Evolutionary conservation across 2,113 vertebrate species (phyloP).

Genomic region (Penelope pileata): DNA sequence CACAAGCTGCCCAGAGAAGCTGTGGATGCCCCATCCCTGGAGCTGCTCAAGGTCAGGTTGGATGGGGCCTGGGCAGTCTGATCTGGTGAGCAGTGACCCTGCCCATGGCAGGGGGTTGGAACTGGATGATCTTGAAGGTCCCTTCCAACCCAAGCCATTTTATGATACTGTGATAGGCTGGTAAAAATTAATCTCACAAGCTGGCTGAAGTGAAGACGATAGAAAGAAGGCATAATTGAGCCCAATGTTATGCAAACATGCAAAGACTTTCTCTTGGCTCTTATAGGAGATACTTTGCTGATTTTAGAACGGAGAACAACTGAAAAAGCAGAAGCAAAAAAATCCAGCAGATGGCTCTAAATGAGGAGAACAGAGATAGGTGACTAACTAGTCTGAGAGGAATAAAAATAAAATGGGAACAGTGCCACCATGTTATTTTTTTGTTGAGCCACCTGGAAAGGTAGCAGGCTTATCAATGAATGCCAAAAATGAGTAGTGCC

Average conservation of each 20-base stretch:
- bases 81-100: neutral
- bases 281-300: neutral
- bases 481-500: slow-evolving; percentile 56
- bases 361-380: slow-evolving; percentile 30
- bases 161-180: neutral
- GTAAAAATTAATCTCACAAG: neutral
- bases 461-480: slow-evolving; percentile 31
- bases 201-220: neutral
- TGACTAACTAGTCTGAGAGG: slow-evolving; percentile 51
- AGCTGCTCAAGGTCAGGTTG: too few relatives aligned
- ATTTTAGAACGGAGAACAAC: neutral
- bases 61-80: too few relatives aligned
- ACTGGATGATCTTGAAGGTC: neutral
- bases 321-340: neutral
- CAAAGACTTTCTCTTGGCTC: neutral
- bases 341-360: slow-evolving; percentile 56
- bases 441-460: slow-evolving; percentile 59
- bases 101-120: neutral
- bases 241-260: neutral
- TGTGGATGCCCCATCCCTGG: too few relatives aligned
- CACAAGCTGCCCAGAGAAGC: too few relatives aligned
- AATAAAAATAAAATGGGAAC: slow-evolving; percentile 57
- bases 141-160: neutral
- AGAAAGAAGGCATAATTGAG: neutral
- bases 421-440: slow-evolving; percentile 21